Evolutionary conservation across 2,113 vertebrate species (phyloP).

Genomic region (Cebus imitator): DNA sequence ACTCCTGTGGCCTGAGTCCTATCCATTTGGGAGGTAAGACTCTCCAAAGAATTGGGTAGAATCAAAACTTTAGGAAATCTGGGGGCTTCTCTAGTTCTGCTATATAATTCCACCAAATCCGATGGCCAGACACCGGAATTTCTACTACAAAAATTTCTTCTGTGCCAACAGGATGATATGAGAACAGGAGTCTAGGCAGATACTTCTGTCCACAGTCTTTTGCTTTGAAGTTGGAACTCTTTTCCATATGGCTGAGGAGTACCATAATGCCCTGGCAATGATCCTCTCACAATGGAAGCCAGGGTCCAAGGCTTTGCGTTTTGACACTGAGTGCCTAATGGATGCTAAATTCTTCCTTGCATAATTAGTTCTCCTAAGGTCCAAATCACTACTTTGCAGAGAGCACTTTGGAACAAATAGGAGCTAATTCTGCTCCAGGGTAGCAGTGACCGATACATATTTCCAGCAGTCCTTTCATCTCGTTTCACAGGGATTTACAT

Average conservation of each 20-base stretch:
- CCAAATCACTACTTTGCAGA: not conserved
- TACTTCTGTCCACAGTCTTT: not conserved
- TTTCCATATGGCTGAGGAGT: not conserved
- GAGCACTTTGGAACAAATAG: not conserved
- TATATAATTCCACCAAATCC: not conserved
- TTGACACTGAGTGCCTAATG: no score
- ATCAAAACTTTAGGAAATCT: not conserved
- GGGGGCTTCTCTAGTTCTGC: not conserved
- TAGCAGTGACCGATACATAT: constrained; percentile 2
- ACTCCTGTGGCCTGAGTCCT: not conserved
- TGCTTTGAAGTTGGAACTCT: not conserved
- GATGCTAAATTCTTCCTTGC: not conserved
- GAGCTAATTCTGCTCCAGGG: not conserved
- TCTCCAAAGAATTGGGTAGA: not conserved
- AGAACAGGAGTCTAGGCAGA: not conserved
- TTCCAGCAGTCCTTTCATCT: constrained; percentile 36
- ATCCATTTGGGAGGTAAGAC: not conserved
- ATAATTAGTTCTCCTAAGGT: rapidly evolving
- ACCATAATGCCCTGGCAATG: not conserved
- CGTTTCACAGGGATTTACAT: constrained; percentile 44
- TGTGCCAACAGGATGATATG: not conserved
- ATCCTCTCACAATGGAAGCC: not conserved
- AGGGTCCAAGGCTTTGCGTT: not conserved
- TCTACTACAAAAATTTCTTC: not conserved
- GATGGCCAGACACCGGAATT: not conserved